Evolutionary conservation across 2,113 vertebrate species (phyloP), one percentile per base, ranked within the genome.

Genomic region (Callospermophilus lateralis): DNA sequence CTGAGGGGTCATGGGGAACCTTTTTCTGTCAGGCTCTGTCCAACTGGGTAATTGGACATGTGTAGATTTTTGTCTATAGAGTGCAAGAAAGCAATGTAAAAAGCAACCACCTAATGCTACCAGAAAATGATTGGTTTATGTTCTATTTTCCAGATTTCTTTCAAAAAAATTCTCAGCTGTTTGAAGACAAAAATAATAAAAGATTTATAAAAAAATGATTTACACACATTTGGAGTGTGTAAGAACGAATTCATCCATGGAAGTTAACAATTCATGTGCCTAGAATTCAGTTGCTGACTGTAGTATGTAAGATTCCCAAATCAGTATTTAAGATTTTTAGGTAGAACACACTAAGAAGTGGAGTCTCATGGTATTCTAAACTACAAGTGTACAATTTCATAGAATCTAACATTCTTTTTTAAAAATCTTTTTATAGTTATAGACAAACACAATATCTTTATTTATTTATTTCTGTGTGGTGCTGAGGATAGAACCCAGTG

Each of bases 91-190:
- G 34, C 32, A 95, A 72, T 19, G 61, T 48, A 72, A 55, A 74
- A 28, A 79, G 20, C 1, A 65, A 86, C 80, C 17, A 55, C 37
- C 48, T 30, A 92, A 51, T 28, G 48, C 67, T 63, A 45, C 70
- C 58, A 42, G 42, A 90, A 39, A 94, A 53, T 32, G 10, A 97
- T 83, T 93, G 83, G 28, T 20, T 53, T 96, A 79, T 76, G 26
- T 76, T 96, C 3, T 93, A 32, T 92, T 84, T 96, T 86, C 19
- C 58, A 98, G 97, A 96, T 93, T 95, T 95, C 30, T 98, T 96
- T 68, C 74, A 97, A 61, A 97, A 91, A 55, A 95, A 86, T 95
- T 96, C 90, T 42, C 42, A 42, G 42, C 5, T 42, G 42, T 42
- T 42, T 42, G 42, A 42, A 42, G 42, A 42, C 42, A 89, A 96